A percentile compares a stretch with the other conserved stretches of the same genome.
Evolutionary conservation across 2,797 vertebrate species (phyloP).

Genomic region (Thalassophryne amazonica): DNA sequence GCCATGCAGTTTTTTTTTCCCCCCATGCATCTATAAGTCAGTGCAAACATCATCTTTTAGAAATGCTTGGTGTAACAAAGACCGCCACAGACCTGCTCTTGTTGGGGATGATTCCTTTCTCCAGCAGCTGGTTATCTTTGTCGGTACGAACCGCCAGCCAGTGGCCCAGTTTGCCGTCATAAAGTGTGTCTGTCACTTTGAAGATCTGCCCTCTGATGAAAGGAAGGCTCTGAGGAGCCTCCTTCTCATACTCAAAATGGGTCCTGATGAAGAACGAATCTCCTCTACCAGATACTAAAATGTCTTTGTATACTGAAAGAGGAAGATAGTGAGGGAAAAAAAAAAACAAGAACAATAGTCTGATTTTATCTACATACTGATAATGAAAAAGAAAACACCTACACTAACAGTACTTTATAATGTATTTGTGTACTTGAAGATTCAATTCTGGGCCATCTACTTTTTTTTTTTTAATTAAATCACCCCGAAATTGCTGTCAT

Average conservation of each 20-base stretch:
- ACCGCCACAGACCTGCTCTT: slow-evolving; percentile 84
- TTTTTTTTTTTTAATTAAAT: not conserved
- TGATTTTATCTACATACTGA: not conserved
- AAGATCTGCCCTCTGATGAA: slow-evolving; percentile 92
- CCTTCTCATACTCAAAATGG: slow-evolving; percentile 97
- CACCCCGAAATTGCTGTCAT: no score
- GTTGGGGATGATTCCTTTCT: slow-evolving; percentile 95
- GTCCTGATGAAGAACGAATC: slow-evolving; percentile 97
- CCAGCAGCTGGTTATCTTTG: slow-evolving; percentile 85
- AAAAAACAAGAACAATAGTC: not conserved
- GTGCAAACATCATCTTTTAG: no score
- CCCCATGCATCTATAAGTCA: no score
- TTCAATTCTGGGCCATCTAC: not conserved
- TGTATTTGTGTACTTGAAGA: not conserved
- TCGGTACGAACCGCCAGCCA: slow-evolving; percentile 92
- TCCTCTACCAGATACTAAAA: slow-evolving; percentile 90
- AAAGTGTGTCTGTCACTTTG: slow-evolving; percentile 94
- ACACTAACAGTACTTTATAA: not conserved
- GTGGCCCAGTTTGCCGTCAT: slow-evolving; percentile 93
- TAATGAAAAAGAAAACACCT: not conserved
- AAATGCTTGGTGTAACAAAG: no score
- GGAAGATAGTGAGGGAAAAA: not conserved
- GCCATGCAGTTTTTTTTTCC: no score
- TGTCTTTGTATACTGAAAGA: slow-evolving; percentile 91
- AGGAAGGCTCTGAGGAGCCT: slow-evolving; percentile 87